These are phyloP conservation scores for Muricea muricata DNA, from an alignment of 92 coral and sea anemone species.

Conservation along the genomic window DNA sequence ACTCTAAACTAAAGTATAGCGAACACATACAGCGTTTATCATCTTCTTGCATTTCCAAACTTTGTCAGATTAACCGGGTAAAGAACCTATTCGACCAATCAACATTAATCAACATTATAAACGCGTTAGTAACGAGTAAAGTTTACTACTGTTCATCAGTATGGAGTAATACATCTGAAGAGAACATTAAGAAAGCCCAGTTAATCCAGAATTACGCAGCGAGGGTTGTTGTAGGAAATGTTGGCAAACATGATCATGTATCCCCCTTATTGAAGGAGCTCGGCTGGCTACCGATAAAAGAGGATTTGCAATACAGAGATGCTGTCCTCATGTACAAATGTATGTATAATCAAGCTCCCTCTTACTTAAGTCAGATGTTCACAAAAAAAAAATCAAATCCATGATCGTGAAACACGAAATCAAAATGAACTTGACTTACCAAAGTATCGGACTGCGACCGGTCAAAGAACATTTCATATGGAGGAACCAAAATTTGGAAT, in stretches of 20 bases:
- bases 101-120: slow-evolving; percentile 33
- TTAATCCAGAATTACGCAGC: slow-evolving; percentile 48
- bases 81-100: slow-evolving; percentile 40
- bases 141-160: slow-evolving; percentile 48
- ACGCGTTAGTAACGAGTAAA: slow-evolving; percentile 53
- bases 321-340: neutral
- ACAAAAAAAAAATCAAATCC: neutral
- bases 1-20: slow-evolving; percentile 54
- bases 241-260: slow-evolving; percentile 42
- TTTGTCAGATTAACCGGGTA: slow-evolving; percentile 53
- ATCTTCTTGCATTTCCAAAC: slow-evolving; percentile 57
- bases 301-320: neutral
- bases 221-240: neutral
- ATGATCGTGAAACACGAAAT: neutral
- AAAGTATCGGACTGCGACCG: neutral
- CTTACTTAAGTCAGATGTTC: neutral
- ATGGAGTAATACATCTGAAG: slow-evolving; percentile 52
- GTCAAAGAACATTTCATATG: neutral
- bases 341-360: neutral
- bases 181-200: slow-evolving; percentile 56
- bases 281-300: slow-evolving; percentile 33
- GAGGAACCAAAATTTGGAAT: neutral
- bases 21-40: slow-evolving; percentile 1
- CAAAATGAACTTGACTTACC: neutral
- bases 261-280: neutral